Evolutionary conservation across 2,797 vertebrate genomes (phyloP), one percentile per base, ranked within the genome.

Genomic region (Epinephelus malabaricus): DNA sequence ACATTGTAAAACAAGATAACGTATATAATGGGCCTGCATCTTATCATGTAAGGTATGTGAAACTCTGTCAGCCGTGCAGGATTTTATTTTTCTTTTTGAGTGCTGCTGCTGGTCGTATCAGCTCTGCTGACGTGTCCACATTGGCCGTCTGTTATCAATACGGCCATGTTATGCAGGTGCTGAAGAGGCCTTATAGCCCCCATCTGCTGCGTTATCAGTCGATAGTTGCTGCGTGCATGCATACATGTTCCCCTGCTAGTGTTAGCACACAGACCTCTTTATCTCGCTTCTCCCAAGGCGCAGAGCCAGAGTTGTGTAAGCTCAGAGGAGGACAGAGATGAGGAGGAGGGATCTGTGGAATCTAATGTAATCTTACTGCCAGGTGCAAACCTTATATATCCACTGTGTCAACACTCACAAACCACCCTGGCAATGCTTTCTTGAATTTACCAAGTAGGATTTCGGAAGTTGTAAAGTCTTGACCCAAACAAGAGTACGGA

Each of bases 161-260:
- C 79, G 43, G 62, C 49, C 50, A 0, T 75, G 74, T 77, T 77
- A 23, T 76, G 78, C 86, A 89, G 86, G 89, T 89, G 80, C 76
- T 69, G 82, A 79, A 62, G 85, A 87, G 83, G 79, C 77, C 62
- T 76, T 50, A 12, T 69, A 69, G 23, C 70, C 46, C 49, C 84
- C 77, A 67, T 88, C 80, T 84, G 85, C 69, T 79, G 54, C 47
- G 68, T 85, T 91, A 92, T 92, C 88, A 87, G 85, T 34, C 50
- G 51, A 73, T 81, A 59, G 76, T 83, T 34, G 56, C 25, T 58
- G 49, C 50, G 60, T 68, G 79, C 83, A 61, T 71, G 45, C 70
- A 58, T 79, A 77, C 75, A 66, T 34, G 69, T 66, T 78, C 74
- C 81, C 46, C 67, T 81, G 73, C 77, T 63, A 21, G 77, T 53